Evolutionary conservation across 2,797 vertebrate genomes (phyloP).

Genomic region (Xerus rutilus): DNA sequence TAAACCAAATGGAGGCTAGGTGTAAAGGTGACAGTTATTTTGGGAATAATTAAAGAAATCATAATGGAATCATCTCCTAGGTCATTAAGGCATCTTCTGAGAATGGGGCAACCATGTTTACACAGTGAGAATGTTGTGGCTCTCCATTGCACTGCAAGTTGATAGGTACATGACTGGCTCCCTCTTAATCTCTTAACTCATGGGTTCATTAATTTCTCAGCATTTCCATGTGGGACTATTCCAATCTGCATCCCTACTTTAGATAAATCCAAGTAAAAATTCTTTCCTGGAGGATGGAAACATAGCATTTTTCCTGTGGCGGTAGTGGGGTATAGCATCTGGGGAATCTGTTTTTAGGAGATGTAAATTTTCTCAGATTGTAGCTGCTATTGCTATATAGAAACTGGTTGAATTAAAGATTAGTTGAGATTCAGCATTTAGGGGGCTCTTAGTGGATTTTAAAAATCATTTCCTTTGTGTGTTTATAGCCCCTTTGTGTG

Average conservation of each 20-base stretch:
- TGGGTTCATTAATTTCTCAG: constrained; percentile 39
- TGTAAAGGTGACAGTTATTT: constrained; percentile 43
- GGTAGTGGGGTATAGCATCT: background rate
- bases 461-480: background rate
- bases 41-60: constrained; percentile 50
- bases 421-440: background rate
- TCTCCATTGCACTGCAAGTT: background rate
- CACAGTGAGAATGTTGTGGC: background rate
- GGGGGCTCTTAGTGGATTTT: background rate
- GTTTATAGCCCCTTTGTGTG: background rate
- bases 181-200: background rate
- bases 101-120: background rate
- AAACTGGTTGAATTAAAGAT: constrained; percentile 23
- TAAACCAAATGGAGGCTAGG: background rate
- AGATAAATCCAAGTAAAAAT: background rate
- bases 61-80: background rate
- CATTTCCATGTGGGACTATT: background rate
- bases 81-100: constrained; percentile 11
- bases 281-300: background rate
- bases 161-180: background rate
- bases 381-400: background rate
- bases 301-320: background rate
- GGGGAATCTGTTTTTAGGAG: background rate
- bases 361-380: background rate
- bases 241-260: background rate